Percentiles rank a stretch among this genome's conserved stretches.
Conservation (phyloP, 2,113 vertebrate genomes). For the Dryoscopus gambensis region DNA sequence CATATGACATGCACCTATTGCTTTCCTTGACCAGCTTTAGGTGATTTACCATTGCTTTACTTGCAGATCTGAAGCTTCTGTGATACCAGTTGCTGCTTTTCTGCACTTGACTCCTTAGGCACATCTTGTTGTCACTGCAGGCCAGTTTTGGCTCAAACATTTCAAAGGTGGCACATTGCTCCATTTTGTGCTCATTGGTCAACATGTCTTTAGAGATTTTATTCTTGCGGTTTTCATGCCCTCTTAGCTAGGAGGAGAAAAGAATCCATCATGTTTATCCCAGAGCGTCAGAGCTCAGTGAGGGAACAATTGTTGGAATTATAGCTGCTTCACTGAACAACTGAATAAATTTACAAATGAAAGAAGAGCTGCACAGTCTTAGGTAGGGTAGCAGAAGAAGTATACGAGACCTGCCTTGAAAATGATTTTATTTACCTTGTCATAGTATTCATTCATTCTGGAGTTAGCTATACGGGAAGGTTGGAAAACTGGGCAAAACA, state of each 20-base stretch:
- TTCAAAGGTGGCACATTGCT: neutral
- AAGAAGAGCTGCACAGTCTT: neutral
- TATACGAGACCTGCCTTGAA: neutral
- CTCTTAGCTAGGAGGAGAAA: neutral
- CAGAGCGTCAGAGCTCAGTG: neutral
- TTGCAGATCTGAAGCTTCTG: neutral
- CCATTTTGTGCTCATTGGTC: neutral
- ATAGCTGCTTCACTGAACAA: neutral
- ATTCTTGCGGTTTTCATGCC: neutral
- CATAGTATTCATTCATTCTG: neutral
- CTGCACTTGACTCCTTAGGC: neutral
- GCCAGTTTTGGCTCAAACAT: neutral
- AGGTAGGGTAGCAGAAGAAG: neutral
- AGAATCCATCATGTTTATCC: neutral
- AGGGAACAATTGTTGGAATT: neutral
- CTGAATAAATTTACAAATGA: neutral
- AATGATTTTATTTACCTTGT: neutral
- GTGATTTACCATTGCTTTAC: neutral
- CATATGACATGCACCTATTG: accelerated
- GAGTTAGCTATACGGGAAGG: neutral
- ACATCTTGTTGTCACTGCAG: neutral
- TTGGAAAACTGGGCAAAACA: neutral
- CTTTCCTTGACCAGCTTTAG: neutral
- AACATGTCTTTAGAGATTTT: neutral
- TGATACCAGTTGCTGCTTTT: neutral